phyloP scores from a whole-genome alignment of 30 jellyfish, hydroid and myxozoan species.

The Pseudorhiza aurosa region DNA sequence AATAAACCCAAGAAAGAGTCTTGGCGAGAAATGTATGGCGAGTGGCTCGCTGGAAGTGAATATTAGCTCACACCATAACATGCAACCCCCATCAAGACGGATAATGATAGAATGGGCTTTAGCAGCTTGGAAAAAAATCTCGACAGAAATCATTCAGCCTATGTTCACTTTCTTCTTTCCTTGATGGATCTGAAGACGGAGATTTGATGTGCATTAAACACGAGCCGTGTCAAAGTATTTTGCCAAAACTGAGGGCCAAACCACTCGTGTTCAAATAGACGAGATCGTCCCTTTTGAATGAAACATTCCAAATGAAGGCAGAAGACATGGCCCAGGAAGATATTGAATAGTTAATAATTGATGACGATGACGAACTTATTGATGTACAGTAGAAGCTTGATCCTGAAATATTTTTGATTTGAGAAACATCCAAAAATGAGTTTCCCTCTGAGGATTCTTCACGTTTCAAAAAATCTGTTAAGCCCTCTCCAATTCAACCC shows the following conservation, averaged over 20 bases:
- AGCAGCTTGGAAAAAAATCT: slow-evolving; percentile 11
- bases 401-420: too few species aligned
- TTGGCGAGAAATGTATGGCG: slow-evolving; percentile 9
- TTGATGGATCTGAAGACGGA: background rate
- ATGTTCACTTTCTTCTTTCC: background rate
- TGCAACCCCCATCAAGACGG: background rate
- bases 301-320: too few species aligned
- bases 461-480: too few species aligned
- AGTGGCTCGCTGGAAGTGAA: slow-evolving; percentile 31
- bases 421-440: too few species aligned
- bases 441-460: too few species aligned
- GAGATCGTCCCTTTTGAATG: slow-evolving; percentile 17
- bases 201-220: slow-evolving; percentile 1
- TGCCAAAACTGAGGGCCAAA: background rate
- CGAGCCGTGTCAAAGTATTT: background rate
- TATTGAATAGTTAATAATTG: too few species aligned
- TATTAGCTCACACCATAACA: slow-evolving; percentile 22
- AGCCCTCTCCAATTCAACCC: too few species aligned
- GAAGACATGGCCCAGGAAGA: too few species aligned
- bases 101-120: slow-evolving; percentile 3
- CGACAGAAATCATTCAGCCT: background rate
- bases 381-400: too few species aligned
- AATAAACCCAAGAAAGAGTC: slow-evolving; percentile 16
- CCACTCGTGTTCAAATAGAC: background rate
- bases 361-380: too few species aligned